phyloP scores from a whole-genome alignment of 2,113 vertebrate genomes.

The Etheostoma spectabile region DNA sequence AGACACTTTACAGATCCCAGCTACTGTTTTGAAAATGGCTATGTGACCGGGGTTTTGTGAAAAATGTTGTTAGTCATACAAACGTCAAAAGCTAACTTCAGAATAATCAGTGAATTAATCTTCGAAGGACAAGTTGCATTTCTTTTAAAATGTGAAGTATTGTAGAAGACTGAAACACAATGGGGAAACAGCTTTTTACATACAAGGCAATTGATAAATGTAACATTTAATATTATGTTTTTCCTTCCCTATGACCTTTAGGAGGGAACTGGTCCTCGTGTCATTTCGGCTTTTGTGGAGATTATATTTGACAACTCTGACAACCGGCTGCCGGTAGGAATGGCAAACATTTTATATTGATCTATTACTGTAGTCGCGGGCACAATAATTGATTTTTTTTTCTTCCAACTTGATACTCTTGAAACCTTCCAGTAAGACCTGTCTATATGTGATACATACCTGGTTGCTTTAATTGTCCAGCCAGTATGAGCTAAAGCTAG shows the following conservation, averaged over 20 bases:
- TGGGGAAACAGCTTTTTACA: not conserved
- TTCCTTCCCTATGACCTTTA: constrained; percentile 61
- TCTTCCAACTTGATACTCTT: not conserved
- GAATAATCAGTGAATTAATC: not conserved
- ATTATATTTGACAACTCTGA: constrained; percentile 99
- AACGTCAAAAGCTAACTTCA: not conserved
- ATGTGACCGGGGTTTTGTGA: not conserved
- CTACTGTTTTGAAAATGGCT: not conserved
- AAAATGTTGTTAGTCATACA: not conserved
- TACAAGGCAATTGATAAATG: not conserved
- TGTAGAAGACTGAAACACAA: not conserved
- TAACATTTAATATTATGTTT: not conserved
- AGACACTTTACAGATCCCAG: not conserved
- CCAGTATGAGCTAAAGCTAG: not conserved
- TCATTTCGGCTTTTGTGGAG: constrained; percentile 99
- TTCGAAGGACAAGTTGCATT: no score
- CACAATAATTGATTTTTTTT: not conserved
- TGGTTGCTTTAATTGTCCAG: not conserved
- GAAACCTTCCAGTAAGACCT: not conserved
- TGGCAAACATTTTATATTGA: constrained; percentile 7
- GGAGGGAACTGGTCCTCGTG: constrained; percentile 98
- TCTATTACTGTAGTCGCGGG: not conserved
- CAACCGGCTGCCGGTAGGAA: constrained; percentile 96
- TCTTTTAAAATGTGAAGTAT: not conserved
- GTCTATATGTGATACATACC: not conserved